Percentiles rank a stretch among this genome's conserved stretches.
Conservation (phyloP, 2,113 vertebrate species). For the Microtus ochrogaster region DNA sequence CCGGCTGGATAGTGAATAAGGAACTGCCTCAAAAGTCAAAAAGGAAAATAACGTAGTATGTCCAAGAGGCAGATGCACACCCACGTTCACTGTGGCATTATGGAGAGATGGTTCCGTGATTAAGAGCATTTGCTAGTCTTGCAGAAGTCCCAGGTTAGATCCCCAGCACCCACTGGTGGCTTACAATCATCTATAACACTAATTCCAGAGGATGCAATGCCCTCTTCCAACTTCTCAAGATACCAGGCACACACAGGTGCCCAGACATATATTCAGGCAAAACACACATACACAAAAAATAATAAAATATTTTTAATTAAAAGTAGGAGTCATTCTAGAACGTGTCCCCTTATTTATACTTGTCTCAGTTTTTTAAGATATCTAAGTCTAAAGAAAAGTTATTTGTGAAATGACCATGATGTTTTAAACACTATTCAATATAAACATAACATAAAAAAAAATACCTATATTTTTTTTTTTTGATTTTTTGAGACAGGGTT, state of each 20-base stretch:
- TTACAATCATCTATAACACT: neutral
- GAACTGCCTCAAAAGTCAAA: neutral
- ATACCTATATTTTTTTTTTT: neutral
- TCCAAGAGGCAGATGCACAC: neutral
- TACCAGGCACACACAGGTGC: neutral
- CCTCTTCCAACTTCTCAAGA: neutral
- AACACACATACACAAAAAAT: neutral
- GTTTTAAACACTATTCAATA: slow-evolving; percentile 48
- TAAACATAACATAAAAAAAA: neutral
- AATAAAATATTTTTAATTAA: neutral
- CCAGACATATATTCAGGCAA: neutral
- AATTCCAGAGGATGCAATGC: neutral
- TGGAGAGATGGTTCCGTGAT: neutral
- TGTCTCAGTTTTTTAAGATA: neutral
- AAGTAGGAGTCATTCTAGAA: slow-evolving; percentile 43
- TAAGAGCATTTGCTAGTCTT: neutral
- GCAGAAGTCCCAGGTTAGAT: neutral
- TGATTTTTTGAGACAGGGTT: too few relatives aligned
- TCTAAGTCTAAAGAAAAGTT: slow-evolving; percentile 22
- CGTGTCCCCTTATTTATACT: neutral
- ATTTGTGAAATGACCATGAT: slow-evolving; percentile 32
- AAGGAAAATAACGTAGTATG: neutral
- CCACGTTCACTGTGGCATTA: neutral
- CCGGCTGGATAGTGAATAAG: neutral
- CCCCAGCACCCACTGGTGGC: neutral